Evolutionary conservation across 2,113 vertebrate species (phyloP), one percentile per base, ranked within the genome.

Genomic region (Otolemur garnettii): DNA sequence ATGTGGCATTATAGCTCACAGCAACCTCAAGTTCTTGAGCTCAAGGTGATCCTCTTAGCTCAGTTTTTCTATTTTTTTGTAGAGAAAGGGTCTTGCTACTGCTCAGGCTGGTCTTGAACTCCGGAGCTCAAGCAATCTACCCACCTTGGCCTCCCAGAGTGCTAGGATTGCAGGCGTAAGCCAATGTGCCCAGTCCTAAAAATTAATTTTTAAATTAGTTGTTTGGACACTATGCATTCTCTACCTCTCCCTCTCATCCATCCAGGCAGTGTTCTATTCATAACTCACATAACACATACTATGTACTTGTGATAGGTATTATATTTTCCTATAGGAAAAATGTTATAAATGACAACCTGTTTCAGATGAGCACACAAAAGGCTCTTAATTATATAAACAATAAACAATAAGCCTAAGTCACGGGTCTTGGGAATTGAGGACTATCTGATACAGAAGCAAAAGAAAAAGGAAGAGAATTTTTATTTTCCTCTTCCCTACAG

Each of bases 351-450:
- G 21, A 86, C 4, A 68, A 50, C 0, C 68, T n/a, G 30, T 87
- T 87, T 33, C 28, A 82, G 42, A 19, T 5, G n/a, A 53, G 19
- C n/a, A 35, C 11, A 50, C 33, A 92, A 75, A 93, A 45, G 22
- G 12, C 33, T 66, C 71, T 64, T 66, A 77, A 28, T 93, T 93
- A 45, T 13, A 86, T 66, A n/a, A n/a, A n/a, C 72, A 35, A 82
- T 78, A 79, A 96, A 57, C 7, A 83, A 80, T 35, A 18, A 82
- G 18, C 50, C 17, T 82, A 90, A 96, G 55, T 79, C 77, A 55
- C 1, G 6, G 35, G 55, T 33, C 66, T 28, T 87, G 57, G 57
- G 59, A 94, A 83, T 4, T n/a, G 69, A 82, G 9, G 35, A 50
- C 19, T 78, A 21, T 3, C 38, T 30, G 78, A 66, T 15, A 50